Evolutionary conservation across 2,797 vertebrate genomes (phyloP).

Genomic region (Meriones psammophilus): DNA sequence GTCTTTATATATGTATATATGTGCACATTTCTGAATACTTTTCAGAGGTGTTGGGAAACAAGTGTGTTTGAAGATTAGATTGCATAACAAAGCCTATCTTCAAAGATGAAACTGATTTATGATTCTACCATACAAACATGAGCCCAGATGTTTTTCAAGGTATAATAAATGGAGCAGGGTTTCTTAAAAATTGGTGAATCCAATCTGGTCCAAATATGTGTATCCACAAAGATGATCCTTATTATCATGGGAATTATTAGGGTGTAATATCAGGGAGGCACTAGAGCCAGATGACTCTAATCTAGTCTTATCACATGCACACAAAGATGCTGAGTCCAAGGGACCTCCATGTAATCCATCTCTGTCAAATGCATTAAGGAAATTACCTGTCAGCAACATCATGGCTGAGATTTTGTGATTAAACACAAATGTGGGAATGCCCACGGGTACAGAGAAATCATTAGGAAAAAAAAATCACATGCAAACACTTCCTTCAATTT

Average conservation of each 20-base stretch:
- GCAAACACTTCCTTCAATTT: conserved; percentile 87
- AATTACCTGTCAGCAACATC: conserved; percentile 94
- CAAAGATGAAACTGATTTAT: conserved; percentile 74
- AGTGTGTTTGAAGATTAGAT: conserved; percentile 56
- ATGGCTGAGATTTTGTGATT: conserved; percentile 92
- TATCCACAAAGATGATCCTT: conserved; percentile 82
- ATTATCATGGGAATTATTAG: conserved; percentile 91
- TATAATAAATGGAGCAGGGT: conserved; percentile 71
- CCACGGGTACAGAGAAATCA: conserved; percentile 88
- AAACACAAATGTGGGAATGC: conserved; percentile 91
- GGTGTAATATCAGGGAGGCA: conserved; percentile 87
- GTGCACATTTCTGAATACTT: background rate
- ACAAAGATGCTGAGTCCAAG: conserved; percentile 91
- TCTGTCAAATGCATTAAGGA: conserved; percentile 94
- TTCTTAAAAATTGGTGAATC: conserved; percentile 78
- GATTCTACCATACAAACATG: conserved; percentile 70
- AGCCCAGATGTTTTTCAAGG: conserved; percentile 79
- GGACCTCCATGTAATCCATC: conserved; percentile 91
- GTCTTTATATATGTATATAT: background rate
- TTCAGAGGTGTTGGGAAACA: background rate
- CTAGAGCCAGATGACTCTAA: conserved; percentile 90
- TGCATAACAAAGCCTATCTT: background rate
- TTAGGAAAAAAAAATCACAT: conserved; percentile 67
- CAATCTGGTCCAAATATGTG: conserved; percentile 83
- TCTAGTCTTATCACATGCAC: conserved; percentile 90